Evolutionary conservation across 1,140 invertebrate genomes (phyloP).

Genomic region (Formica selysi): DNA sequence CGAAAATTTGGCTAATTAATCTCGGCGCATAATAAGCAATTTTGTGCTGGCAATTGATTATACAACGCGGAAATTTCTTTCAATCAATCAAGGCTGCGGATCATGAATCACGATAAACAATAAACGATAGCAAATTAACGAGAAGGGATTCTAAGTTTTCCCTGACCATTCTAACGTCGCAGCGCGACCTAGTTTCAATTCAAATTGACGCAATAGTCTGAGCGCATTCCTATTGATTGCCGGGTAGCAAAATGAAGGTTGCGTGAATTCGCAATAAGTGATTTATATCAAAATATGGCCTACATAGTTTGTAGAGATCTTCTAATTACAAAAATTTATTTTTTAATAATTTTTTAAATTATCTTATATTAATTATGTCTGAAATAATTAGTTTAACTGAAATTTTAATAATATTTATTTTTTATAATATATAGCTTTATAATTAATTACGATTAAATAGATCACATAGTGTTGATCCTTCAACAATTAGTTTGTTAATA

Average conservation of each 20-base stretch:
- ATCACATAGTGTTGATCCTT: not conserved
- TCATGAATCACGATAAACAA: constrained; percentile 43
- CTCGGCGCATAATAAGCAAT: constrained; percentile 28
- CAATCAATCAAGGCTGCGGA: not conserved
- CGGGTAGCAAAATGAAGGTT: constrained; percentile 43
- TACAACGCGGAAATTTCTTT: constrained; percentile 26
- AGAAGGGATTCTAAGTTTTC: constrained; percentile 46
- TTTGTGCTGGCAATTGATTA: constrained; percentile 17
- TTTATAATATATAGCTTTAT: not conserved
- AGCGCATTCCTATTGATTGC: constrained; percentile 47
- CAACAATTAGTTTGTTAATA: not conserved
- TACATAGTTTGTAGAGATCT: not conserved
- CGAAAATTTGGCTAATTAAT: constrained; percentile 17
- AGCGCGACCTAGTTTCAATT: constrained; percentile 56
- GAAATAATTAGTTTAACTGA: not conserved
- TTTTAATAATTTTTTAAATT: not conserved
- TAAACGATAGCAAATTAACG: constrained; percentile 45
- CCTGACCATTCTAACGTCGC: constrained; percentile 39
- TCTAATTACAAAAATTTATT: constrained; percentile 1
- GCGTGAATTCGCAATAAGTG: constrained; percentile 36
- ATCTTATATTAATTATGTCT: not conserved
- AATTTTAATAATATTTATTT: not conserved
- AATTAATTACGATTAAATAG: not conserved
- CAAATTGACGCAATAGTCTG: constrained; percentile 58
- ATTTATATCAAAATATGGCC: constrained; percentile 16